Conservation (phyloP, 1,140 invertebrate genomes). For the Agrilus planipennis region DNA sequence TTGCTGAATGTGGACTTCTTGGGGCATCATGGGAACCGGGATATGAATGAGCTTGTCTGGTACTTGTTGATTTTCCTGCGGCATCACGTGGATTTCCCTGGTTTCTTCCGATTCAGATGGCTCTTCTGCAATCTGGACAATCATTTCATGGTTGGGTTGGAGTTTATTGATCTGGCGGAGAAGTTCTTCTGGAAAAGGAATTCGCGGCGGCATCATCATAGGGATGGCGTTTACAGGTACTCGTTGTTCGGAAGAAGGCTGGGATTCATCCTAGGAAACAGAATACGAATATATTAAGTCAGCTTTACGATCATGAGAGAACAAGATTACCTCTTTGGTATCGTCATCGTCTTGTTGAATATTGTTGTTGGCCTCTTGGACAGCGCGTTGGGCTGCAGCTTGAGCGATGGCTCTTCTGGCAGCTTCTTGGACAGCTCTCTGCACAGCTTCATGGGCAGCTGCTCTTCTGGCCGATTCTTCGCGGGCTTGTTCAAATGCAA, state of each 20-base stretch:
- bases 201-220: constrained; percentile 31
- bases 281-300: too few relatives aligned
- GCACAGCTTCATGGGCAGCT: neutral
- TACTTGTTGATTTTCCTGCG: constrained; percentile 38
- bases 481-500: neutral
- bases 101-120: constrained; percentile 18
- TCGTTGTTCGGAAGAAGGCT: constrained; percentile 21
- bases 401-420: too few relatives aligned
- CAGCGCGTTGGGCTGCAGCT: too few relatives aligned
- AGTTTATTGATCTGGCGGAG: constrained; percentile 40
- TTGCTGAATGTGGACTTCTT: constrained; percentile 25
- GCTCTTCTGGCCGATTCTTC: neutral
- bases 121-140: constrained; percentile 25
- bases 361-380: neutral
- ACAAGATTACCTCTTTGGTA: constrained; percentile 5
- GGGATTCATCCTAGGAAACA: constrained; percentile 8
- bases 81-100: constrained; percentile 31
- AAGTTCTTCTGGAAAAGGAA: constrained; percentile 47
- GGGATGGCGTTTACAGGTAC: constrained; percentile 23
- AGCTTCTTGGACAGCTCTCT: neutral
- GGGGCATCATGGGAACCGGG: constrained; percentile 41
- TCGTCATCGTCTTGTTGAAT: constrained; percentile 8
- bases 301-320: too few relatives aligned
- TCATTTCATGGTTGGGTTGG: constrained; percentile 32
- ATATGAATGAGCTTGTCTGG: constrained; percentile 39